phyloP scores from a whole-genome alignment of 2,797 vertebrate genomes.

The Poeciliopsis gracilis region DNA sequence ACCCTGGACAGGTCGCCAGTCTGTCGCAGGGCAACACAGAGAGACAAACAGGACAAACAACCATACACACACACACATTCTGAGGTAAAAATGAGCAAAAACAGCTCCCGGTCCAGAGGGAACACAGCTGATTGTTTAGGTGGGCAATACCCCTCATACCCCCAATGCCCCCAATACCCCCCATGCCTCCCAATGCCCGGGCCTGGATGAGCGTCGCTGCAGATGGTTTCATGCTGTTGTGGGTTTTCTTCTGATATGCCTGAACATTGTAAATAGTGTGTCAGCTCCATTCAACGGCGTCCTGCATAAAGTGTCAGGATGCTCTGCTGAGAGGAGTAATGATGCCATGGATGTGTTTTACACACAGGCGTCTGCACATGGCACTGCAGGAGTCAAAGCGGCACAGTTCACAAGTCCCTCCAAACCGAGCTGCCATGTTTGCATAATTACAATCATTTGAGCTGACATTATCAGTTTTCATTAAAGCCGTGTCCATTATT shows the following conservation, averaged over 20 bases:
- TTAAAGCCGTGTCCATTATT: neutral
- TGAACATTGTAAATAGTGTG: conserved; percentile 69
- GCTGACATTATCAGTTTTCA: neutral
- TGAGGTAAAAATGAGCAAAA: too few species aligned
- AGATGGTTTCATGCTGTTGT: conserved; percentile 52
- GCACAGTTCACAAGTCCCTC: neutral
- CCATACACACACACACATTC: too few species aligned
- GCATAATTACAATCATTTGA: neutral
- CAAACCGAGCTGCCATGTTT: neutral
- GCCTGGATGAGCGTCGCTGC: conserved; percentile 35
- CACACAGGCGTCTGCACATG: conserved; percentile 8
- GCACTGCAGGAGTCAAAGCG: neutral
- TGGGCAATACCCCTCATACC: too few species aligned
- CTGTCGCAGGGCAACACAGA: too few species aligned
- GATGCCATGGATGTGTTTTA: conserved; percentile 22
- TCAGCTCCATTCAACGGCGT: conserved; percentile 56
- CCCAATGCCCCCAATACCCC: too few species aligned
- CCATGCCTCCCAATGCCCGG: too few species aligned
- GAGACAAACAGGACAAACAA: too few species aligned
- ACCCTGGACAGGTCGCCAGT: too few species aligned
- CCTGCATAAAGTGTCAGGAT: conserved; percentile 48
- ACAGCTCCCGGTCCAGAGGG: too few species aligned
- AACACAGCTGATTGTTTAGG: too few species aligned
- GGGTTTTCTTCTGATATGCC: conserved; percentile 47
- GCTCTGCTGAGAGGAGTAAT: conserved; percentile 47